phyloP scores from a whole-genome alignment of 2,113 vertebrate genomes.

The Sporophila hypoxantha region DNA sequence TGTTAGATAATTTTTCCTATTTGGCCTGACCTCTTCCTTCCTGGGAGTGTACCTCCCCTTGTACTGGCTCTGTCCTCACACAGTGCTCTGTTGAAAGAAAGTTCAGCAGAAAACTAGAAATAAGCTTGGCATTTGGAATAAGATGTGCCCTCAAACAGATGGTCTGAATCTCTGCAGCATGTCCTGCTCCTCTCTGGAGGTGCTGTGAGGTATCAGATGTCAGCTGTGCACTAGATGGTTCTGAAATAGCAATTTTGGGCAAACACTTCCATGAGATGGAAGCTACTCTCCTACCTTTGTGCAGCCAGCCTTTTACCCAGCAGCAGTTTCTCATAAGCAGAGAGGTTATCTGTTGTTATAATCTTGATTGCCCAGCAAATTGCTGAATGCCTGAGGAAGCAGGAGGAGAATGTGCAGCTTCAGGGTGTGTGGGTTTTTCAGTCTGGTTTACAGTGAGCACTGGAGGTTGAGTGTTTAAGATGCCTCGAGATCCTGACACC shows the following conservation, averaged over 20 bases:
- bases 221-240: background rate
- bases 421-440: conserved; percentile 2
- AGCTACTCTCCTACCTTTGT: background rate
- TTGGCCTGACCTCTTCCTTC: conserved; percentile 28
- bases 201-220: background rate
- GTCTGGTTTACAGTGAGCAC: background rate
- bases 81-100: background rate
- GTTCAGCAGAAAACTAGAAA: background rate
- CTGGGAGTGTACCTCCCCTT: background rate
- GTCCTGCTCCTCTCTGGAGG: background rate
- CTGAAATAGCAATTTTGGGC: background rate
- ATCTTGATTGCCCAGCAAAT: conserved; percentile 20
- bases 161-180: background rate
- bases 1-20: conserved; percentile 25
- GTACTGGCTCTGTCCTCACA: background rate
- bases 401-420: conserved; percentile 31
- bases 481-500: background rate
- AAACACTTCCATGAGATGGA: background rate
- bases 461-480: background rate
- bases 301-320: background rate
- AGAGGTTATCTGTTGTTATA: conserved; percentile 7
- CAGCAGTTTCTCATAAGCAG: background rate
- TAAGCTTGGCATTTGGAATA: background rate
- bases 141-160: background rate
- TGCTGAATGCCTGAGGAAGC: background rate